Base-by-base conservation (phyloP, 2,113 vertebrate species). In the Triplophysa tibetana region DNA sequence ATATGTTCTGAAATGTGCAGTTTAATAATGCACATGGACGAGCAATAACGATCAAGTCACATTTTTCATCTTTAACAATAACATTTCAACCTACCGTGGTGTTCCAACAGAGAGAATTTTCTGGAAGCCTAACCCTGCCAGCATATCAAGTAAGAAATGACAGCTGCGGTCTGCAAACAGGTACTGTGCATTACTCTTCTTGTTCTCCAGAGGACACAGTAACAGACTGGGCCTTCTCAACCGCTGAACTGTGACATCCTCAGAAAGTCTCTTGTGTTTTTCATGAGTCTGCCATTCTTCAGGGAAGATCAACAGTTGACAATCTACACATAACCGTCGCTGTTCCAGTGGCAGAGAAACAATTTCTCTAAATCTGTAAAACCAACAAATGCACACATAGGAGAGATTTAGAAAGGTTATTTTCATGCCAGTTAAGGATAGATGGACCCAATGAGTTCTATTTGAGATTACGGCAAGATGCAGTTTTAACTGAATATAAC, bases 101-200 rank as follows among this genome's bases (percentile, higher is more conserved):
- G 96, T 95, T 41, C 98, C 98, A 65, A 98, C 90, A 82, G 93
- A 98, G 0, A 98, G 93, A 5, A 98, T 92, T 87, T 94, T 95
- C 75, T 63, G 90, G 89, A 94, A 97, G 0, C 95, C 96, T 45
- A 96, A 92, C 3, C 50, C 68, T 1, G n/a, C 79, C 29, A 98
- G 86, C 0, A 94, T 87, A 77, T 94, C 91, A 77, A 97, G 86
- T 0, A 99, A 88, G 52, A 98, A 98, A 73, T 85, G 87, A 56
- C 96, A 91, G 87, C 93, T 98, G 88, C 96, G 93, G 14, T 95
- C 94, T 0, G 96, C 88, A 88, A 99, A 99, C 86, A 99, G 89
- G 86, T 96, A 99, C 84, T 98, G 96, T 1, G 98, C 96, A 8
- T 98, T 94, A 79, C 93, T 95, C 91, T 96, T 98, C 91, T 98